Percentiles rank a stretch among this genome's conserved stretches.
These are phyloP conservation scores for Triplophysa yarkandensis DNA, from an alignment of 2,797 vertebrate species.

Conservation along the genomic window DNA sequence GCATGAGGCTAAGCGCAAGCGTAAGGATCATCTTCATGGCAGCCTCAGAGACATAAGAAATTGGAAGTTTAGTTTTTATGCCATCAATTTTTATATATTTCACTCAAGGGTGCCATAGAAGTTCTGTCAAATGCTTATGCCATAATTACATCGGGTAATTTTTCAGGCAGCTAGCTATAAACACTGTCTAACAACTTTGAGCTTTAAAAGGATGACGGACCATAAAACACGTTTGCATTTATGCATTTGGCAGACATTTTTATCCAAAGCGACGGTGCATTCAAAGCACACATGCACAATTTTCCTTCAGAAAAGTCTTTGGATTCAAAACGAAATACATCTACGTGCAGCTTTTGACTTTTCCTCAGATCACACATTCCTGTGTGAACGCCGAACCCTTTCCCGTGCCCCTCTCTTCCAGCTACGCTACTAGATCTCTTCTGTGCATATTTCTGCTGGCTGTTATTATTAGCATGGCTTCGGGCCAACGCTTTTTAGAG, in stretches of 20 bases:
- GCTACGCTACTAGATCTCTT: slow-evolving; percentile 63
- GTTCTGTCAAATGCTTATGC: background rate
- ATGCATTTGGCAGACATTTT: background rate
- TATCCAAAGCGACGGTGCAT: too few relatives aligned
- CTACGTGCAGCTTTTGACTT: slow-evolving; percentile 21
- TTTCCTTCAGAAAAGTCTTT: slow-evolving; percentile 40
- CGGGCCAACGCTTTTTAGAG: slow-evolving; percentile 57
- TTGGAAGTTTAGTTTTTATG: too few relatives aligned
- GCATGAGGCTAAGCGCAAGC: background rate
- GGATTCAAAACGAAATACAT: slow-evolving; percentile 40
- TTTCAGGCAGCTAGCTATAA: background rate
- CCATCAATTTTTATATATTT: too few relatives aligned
- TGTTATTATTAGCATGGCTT: slow-evolving; percentile 70
- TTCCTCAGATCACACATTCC: slow-evolving; percentile 69
- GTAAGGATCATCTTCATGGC: background rate
- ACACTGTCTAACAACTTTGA: background rate
- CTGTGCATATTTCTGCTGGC: slow-evolving; percentile 65
- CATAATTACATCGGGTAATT: background rate
- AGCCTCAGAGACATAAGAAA: background rate
- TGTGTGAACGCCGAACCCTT: slow-evolving; percentile 54
- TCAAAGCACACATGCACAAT: background rate
- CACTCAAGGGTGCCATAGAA: background rate
- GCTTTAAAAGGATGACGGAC: background rate
- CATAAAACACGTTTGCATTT: too few relatives aligned
- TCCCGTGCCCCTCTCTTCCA: slow-evolving; percentile 61